Evolutionary conservation across 2,888 invertebrate species (phyloP), one percentile per base, ranked within the genome.

Genomic region (Steinernema carpocapsae): DNA sequence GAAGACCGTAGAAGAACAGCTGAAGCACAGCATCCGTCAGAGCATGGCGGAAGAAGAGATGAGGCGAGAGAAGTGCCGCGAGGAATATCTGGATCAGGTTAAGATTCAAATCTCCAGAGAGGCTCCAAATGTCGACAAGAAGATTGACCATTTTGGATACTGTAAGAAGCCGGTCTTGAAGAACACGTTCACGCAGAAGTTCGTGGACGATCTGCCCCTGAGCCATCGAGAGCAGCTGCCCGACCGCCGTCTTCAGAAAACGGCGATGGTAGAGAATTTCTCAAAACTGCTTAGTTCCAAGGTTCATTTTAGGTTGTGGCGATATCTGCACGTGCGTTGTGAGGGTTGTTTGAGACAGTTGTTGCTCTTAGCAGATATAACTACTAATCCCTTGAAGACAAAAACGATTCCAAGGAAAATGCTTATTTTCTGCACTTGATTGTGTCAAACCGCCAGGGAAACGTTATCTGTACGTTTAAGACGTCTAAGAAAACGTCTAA

Each of bases 251-350:
- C 80, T 89, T 29, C 88, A 89, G 77, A 88, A 87, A 73, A 89
- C 88, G 14, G 89, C 88, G 6, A 48, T 48, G 48, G 48, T 48
- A 43, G 48, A 17, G 43, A 26, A 6, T 56, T 4, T 29, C 12
- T 42, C 17, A n/a, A 4, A 0, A n/a, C 12, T 75, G 51, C 48
- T 46, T 32, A 17, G 29, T n/a, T 37, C 37, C 10, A 10, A 37
- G 29, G 4, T 4, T 37, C 37, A 14, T 14, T 79, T 74, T 37
- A 89, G 88, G 93, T 95, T 14, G 93, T 95, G 14, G 91, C 90
- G 80, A 93, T 97, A 70, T 89, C 91, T 71, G 92, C 93, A 85
- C 91, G 91, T n/a, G n/a, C n/a, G n/a, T n/a, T n/a, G n/a, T n/a
- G n/a, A n/a, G n/a, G n/a, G n/a, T n/a, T n/a, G n/a, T n/a, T n/a